Evolutionary conservation across 30 jellyfish, hydroid and myxozoan species (phyloP).

Genomic region (Turritopsis dohrnii): DNA sequence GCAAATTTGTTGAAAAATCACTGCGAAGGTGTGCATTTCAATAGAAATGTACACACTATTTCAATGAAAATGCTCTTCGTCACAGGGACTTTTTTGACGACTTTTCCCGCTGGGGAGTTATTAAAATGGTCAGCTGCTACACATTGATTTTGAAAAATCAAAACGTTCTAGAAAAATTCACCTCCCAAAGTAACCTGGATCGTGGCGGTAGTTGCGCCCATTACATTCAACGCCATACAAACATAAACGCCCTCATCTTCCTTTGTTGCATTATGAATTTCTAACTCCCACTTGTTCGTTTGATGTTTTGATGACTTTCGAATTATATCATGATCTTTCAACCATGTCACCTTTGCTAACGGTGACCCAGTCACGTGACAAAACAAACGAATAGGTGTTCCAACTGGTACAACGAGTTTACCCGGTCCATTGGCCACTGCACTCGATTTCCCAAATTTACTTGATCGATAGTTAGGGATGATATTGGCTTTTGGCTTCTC

Average conservation of each 20-base stretch:
- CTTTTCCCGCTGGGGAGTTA: no score
- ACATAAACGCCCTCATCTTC: conserved; percentile 15
- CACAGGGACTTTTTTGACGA: no score
- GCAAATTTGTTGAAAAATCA: no score
- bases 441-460: conserved; percentile 3
- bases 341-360: conserved; percentile 7
- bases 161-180: neutral
- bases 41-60: no score
- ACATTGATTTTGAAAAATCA: no score
- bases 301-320: neutral
- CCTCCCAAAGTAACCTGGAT: conserved; percentile 21
- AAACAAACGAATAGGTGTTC: neutral
- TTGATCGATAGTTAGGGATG: conserved; percentile 10
- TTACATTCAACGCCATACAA: conserved; percentile 15
- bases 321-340: conserved; percentile 5
- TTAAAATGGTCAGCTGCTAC: no score
- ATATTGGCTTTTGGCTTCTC: conserved; percentile 18
- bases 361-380: conserved; percentile 25
- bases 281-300: neutral
- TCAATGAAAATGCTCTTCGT: no score
- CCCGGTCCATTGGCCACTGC: conserved; percentile 20
- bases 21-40: no score
- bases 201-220: conserved; percentile 16
- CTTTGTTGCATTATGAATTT: conserved; percentile 7
- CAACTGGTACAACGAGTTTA: conserved; percentile 16